Conservation (phyloP, 1,140 invertebrate genomes). For the Pinna nobilis region DNA sequence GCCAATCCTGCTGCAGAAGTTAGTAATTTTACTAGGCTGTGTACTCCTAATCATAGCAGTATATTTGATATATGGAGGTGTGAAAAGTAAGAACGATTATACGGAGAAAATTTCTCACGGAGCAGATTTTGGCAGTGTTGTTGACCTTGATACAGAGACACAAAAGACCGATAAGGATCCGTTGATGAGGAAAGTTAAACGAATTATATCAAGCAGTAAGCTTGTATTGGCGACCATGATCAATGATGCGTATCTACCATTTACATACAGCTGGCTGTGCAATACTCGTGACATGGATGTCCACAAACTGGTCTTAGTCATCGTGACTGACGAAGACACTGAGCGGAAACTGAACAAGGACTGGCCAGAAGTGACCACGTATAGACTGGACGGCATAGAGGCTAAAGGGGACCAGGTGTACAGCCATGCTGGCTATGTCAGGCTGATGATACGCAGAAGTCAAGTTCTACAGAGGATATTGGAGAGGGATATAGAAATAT, state of each 20-base stretch:
- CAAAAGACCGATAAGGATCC: no score
- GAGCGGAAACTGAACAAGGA: constrained; percentile 40
- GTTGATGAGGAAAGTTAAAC: no score
- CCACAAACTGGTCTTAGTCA: constrained; percentile 56
- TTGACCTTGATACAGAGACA: no score
- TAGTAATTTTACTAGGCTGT: no score
- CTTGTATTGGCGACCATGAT: constrained; percentile 57
- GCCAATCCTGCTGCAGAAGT: no score
- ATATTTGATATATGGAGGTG: no score
- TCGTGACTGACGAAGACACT: constrained; percentile 50
- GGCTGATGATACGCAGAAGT: constrained; percentile 56
- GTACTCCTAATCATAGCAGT: no score
- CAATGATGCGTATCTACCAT: constrained; percentile 61
- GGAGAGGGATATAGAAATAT: constrained; percentile 48
- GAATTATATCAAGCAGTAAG: no score
- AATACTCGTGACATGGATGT: constrained; percentile 60
- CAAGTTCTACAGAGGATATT: constrained; percentile 50
- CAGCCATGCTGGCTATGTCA: constrained; percentile 59
- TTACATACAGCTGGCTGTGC: constrained; percentile 63
- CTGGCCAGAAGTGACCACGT: constrained; percentile 56
- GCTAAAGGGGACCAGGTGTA: constrained; percentile 52
- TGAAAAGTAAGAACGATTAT: no score
- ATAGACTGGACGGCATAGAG: constrained; percentile 29
- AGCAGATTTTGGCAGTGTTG: no score
- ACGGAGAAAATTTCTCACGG: no score